A percentile compares a stretch with the other conserved stretches of the same genome.
Evolutionary conservation across 2,113 vertebrate genomes (phyloP).

Genomic region (Chinchilla lanigera): DNA sequence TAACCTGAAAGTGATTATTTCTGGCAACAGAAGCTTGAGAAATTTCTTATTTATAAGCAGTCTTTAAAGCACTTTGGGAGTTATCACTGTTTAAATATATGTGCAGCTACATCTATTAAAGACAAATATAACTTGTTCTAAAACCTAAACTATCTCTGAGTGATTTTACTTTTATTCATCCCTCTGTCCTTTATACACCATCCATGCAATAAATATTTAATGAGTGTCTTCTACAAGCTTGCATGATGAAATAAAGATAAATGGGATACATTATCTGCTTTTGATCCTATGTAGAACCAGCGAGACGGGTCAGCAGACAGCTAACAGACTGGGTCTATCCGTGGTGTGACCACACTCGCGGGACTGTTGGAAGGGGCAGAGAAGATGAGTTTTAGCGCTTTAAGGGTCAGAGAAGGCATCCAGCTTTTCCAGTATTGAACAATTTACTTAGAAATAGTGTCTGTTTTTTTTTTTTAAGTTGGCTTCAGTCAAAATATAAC

Average conservation of each 20-base stretch:
- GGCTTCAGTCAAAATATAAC: not conserved
- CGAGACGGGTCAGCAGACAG: not conserved
- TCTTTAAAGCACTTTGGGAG: not conserved
- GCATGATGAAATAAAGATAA: not conserved
- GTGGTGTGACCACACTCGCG: not conserved
- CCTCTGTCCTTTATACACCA: not conserved
- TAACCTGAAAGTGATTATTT: not conserved
- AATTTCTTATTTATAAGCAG: not conserved
- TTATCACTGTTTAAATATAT: slow-evolving; percentile 35
- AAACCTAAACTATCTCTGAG: not conserved
- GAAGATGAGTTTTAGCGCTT: not conserved
- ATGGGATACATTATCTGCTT: not conserved
- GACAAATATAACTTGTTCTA: not conserved
- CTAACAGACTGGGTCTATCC: not conserved
- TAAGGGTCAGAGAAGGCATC: slow-evolving; percentile 3
- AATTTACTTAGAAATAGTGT: slow-evolving; percentile 48
- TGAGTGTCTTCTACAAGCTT: not conserved
- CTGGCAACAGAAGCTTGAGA: not conserved
- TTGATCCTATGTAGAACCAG: not conserved
- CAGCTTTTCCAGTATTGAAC: not conserved
- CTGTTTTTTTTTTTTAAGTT: not conserved
- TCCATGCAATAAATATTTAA: not conserved
- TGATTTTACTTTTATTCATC: slow-evolving; percentile 30
- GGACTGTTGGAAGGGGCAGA: not conserved
- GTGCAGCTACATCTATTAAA: not conserved